Conservation (phyloP, 2,888 invertebrate species). For the Herminia tarsipennalis region DNA sequence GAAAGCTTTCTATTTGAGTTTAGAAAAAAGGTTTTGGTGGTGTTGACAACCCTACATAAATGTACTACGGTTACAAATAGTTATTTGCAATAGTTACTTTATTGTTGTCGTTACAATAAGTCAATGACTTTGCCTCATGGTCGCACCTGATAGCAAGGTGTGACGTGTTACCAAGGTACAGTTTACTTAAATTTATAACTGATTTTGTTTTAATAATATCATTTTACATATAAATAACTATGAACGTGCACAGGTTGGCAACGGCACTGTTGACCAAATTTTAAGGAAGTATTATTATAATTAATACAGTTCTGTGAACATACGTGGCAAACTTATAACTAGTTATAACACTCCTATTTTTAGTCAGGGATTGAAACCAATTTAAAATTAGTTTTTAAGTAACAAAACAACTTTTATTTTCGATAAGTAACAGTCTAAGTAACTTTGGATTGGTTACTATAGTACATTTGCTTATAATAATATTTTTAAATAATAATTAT, state of each 20-base stretch:
- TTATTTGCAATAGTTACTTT: neutral
- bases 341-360: too few relatives aligned
- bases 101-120: neutral
- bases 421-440: neutral
- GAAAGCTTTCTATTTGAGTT: too few relatives aligned
- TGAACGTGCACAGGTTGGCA: too few relatives aligned
- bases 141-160: neutral
- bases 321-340: too few relatives aligned
- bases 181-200: neutral
- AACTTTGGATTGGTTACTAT: conserved; percentile 3
- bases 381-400: neutral
- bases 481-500: neutral
- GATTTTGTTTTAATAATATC: neutral
- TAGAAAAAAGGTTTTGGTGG: too few relatives aligned
- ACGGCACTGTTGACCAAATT: too few relatives aligned
- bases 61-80: too few relatives aligned
- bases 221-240: neutral
- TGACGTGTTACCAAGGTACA: too few relatives aligned
- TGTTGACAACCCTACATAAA: too few relatives aligned
- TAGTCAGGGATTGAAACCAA: too few relatives aligned
- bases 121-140: neutral
- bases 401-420: conserved; percentile 2
- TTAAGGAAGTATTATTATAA: too few relatives aligned
- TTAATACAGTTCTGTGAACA: too few relatives aligned
- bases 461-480: neutral